A percentile compares a stretch with the other conserved stretches of the same genome.
These are phyloP conservation scores for Anadara kagoshimensis DNA, from an alignment of 1,140 invertebrate species.

Conservation along the genomic window DNA sequence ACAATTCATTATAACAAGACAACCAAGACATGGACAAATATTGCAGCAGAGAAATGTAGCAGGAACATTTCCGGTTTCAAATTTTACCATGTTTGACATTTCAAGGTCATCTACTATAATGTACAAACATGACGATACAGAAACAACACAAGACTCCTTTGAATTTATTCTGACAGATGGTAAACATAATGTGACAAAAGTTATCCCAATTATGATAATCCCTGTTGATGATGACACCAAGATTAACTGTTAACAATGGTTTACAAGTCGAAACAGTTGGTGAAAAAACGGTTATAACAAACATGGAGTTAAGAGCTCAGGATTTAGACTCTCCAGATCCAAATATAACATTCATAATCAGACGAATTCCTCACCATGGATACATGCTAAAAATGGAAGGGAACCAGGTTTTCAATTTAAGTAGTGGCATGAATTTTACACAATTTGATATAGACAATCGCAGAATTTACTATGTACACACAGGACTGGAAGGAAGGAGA, in stretches of 20 bases:
- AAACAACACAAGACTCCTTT: constrained; percentile 71
- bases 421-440: constrained; percentile 70
- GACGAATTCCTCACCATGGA: constrained; percentile 68
- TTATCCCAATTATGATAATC: constrained; percentile 68
- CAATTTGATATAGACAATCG: constrained; percentile 72
- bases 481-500: constrained; percentile 65
- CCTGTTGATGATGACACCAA: constrained; percentile 74
- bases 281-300: constrained; percentile 68
- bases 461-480: constrained; percentile 71
- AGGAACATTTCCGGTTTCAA: constrained; percentile 60
- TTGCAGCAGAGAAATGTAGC: constrained; percentile 58
- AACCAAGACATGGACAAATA: constrained; percentile 71
- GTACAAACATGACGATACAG: constrained; percentile 74
- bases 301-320: constrained; percentile 68
- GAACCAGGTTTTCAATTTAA: constrained; percentile 62
- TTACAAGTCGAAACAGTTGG: constrained; percentile 71
- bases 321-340: constrained; percentile 72
- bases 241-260: constrained; percentile 72
- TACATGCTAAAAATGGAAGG: constrained; percentile 56
- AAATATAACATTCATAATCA: constrained; percentile 68
- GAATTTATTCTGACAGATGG: constrained; percentile 72
- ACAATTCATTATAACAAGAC: constrained; percentile 65
- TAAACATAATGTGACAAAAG: constrained; percentile 67
- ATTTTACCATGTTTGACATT: constrained; percentile 71
- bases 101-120: constrained; percentile 68